Evolutionary conservation across 2,888 invertebrate species (phyloP).

Genomic region (Dione vanillae): DNA sequence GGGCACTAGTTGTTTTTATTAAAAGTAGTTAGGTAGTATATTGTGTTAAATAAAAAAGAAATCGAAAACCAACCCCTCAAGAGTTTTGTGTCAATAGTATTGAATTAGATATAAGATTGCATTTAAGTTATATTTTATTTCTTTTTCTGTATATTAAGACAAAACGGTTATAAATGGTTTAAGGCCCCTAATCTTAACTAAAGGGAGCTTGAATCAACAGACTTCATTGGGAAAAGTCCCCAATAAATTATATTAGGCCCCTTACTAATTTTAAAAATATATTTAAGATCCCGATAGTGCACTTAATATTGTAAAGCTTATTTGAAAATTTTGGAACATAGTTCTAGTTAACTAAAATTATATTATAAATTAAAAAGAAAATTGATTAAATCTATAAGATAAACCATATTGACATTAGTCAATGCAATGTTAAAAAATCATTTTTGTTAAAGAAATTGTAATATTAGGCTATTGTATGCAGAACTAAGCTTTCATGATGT

Average conservation of each 20-base stretch:
- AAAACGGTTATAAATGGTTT: no score
- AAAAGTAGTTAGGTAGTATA: no score
- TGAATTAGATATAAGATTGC: neutral
- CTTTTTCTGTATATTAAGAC: neutral
- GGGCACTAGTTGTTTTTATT: neutral
- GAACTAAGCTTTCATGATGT: no score
- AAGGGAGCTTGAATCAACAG: no score
- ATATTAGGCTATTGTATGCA: no score
- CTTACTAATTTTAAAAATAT: neutral
- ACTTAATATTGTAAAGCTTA: slow-evolving; percentile 63
- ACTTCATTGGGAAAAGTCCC: no score
- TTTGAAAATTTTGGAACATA: slow-evolving; percentile 34
- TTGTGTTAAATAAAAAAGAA: neutral
- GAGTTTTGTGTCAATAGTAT: slow-evolving; percentile 6
- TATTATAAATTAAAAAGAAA: slow-evolving; percentile 4
- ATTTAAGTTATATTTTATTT: neutral
- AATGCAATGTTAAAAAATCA: neutral
- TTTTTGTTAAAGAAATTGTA: neutral
- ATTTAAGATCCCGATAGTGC: slow-evolving; percentile 68
- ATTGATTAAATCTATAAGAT: neutral
- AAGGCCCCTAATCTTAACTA: no score
- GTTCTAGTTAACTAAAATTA: slow-evolving; percentile 22
- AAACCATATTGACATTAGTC: no score
- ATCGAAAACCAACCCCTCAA: slow-evolving; percentile 7
- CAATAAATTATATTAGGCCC: neutral